Evolutionary conservation across 2,113 vertebrate species (phyloP), one percentile per base, ranked within the genome.

Genomic region (Peromyscus polionotus): DNA sequence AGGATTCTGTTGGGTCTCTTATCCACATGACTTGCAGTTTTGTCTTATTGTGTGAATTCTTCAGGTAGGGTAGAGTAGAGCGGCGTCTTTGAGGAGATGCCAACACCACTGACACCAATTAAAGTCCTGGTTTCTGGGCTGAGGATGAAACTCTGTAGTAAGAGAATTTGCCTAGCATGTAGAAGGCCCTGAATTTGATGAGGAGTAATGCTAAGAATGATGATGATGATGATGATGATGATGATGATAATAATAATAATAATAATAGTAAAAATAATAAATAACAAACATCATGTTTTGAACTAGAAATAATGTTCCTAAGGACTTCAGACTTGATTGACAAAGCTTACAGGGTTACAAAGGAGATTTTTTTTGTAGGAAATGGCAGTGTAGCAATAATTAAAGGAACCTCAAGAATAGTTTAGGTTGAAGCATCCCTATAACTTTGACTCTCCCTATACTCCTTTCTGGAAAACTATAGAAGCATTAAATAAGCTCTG

Each of bases 401-500:
- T 70, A 96, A 88, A 51, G 24, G 17, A 88, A 94, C 17, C n/a
- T 80, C 48, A 51, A 79, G 65, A 68, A 73, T 48, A 88, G n/a
- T 54, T 95, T 83, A 86, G 75, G 80, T 22, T 88, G 45, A 68
- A 86, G 45, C 63, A 92, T 39, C 42, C 48, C 31, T 83, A 5
- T 61, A 70, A 28, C 28, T 87, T 90, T 67, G 90, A 51, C 39
- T n/a, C 59, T 87, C 36, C 39, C 10, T 6, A n/a, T 20, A 68
- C 1, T 36, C 33, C 24, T 11, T 80, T 80, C 51, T 80, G 31
- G 16, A 80, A 80, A 57, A 42, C 75, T 90, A 87, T n/a, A 76
- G 22, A 79, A n/a, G 88, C 65, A 51, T 88, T 95, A 95, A 75
- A 57, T 91, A 24, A 31, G 7, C 5, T 77, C 28, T 67, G 80